phyloP scores from a whole-genome alignment of 2,888 invertebrate genomes.

The Chrysolina americana region DNA sequence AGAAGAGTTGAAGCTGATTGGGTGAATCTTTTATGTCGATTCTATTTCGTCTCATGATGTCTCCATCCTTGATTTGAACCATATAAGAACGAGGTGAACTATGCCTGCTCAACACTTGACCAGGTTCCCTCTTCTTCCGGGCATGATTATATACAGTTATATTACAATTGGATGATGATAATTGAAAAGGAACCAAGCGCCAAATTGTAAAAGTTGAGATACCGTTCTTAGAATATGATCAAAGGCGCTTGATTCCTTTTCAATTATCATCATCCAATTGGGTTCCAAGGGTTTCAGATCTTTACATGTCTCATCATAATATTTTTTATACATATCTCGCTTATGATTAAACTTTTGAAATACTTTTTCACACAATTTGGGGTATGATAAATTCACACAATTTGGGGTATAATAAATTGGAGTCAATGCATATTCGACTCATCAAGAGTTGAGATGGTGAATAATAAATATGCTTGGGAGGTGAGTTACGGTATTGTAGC shows the following conservation, averaged over 20 bases:
- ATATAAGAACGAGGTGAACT: background rate
- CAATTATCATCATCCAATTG: no score
- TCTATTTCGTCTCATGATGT: background rate
- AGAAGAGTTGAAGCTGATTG: no score
- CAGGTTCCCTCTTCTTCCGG: background rate
- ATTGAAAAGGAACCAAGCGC: no score
- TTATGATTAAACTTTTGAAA: constrained; percentile 18
- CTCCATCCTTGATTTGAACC: background rate
- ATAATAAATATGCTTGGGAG: background rate
- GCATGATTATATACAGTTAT: background rate
- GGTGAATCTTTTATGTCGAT: background rate
- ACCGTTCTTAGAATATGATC: no score
- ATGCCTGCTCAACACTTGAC: background rate
- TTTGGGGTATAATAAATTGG: constrained; percentile 1
- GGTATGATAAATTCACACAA: no score
- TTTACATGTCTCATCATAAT: background rate
- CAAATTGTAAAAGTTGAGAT: no score
- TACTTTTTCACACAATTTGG: constrained; percentile 14
- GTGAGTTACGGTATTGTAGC: constrained; percentile 21
- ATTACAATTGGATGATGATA: no score
- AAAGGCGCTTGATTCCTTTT: no score
- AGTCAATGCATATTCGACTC: background rate
- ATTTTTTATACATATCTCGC: constrained; percentile 6
- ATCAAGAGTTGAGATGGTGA: constrained; percentile 1
- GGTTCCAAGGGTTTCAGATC: background rate